Evolutionary conservation across 2,113 vertebrate species (phyloP), one percentile per base, ranked within the genome.

Genomic region (Oriolus oriolus): DNA sequence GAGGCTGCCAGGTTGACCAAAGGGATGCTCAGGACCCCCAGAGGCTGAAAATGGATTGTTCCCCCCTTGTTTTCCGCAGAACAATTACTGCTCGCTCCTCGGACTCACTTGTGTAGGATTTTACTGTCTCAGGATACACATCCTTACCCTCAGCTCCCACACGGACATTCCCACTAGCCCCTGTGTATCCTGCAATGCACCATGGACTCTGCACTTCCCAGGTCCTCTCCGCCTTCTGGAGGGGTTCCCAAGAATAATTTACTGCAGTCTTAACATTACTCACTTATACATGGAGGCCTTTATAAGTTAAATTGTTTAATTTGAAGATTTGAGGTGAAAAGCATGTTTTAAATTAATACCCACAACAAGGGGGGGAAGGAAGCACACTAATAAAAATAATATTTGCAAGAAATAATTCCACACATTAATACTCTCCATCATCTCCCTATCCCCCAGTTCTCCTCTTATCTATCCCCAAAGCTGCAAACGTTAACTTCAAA

Each of bases 131-230:
- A 11, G 76, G 54, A n/a, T 2, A 16, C 19, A 6, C 3, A 0
- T 14, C 18, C 2, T 16, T 3, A 8, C 13, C 52, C 39, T 41
- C 44, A 26, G 53, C 64, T 59, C 24, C 1, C 3, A 2, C 1
- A 0, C 2, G 56, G 10, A 17, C 11, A 1, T 11, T 44, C 28
- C 74, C 53, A 68, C 26, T 6, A 2, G 17, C 8, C 60, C 44
- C 49, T 0, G 0, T 2, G 19, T 42, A 19, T 44, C 53, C 78
- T 39, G 47, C 4, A 8, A 6, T 7, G n/a, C 23, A 21, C 49
- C 56, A 39, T 0, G 0, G 31, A 39, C 57, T 15, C 63, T 52
- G 69, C 1, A 1, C 16, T 56, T 37, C 45, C 59, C 16, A 2
- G 35, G 26, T 44, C 52, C 64, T 35, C 22, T 69, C 33, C 5